A percentile compares a stretch with the other conserved stretches of the same genome.
phyloP scores from a whole-genome alignment of 2,888 invertebrate species.

The Syrphus vitripennis region DNA sequence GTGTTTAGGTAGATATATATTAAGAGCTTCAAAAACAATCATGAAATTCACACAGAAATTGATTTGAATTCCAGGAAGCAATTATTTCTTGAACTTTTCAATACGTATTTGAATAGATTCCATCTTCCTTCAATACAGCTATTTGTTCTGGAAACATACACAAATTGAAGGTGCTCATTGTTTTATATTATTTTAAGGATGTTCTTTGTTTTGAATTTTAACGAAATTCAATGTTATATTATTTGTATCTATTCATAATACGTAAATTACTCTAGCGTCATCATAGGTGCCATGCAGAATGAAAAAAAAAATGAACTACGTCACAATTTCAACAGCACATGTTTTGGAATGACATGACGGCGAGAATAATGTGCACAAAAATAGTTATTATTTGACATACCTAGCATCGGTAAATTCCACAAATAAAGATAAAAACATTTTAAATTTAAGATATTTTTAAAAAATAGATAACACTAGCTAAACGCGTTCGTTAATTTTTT shows the following conservation, averaged over 20 bases:
- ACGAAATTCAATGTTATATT: not conserved
- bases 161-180: not conserved
- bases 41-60: not conserved
- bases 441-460: no score
- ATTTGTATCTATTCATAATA: not conserved
- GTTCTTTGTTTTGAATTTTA: not conserved
- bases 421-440: no score
- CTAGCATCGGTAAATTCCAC: no score
- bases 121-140: not conserved
- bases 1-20: not conserved
- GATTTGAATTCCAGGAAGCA: not conserved
- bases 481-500: no score
- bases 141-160: not conserved
- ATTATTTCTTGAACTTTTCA: slow-evolving; percentile 1
- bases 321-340: not conserved
- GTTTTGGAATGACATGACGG: not conserved
- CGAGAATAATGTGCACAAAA: not conserved
- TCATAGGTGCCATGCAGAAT: not conserved
- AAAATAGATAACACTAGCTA: no score
- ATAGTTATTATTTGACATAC: no score
- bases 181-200: not conserved
- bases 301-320: not conserved
- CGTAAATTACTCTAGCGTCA: not conserved
- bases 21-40: not conserved
- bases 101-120: not conserved